Conservation (phyloP, 2,888 invertebrate species). For the Dexiosoma caninum region DNA sequence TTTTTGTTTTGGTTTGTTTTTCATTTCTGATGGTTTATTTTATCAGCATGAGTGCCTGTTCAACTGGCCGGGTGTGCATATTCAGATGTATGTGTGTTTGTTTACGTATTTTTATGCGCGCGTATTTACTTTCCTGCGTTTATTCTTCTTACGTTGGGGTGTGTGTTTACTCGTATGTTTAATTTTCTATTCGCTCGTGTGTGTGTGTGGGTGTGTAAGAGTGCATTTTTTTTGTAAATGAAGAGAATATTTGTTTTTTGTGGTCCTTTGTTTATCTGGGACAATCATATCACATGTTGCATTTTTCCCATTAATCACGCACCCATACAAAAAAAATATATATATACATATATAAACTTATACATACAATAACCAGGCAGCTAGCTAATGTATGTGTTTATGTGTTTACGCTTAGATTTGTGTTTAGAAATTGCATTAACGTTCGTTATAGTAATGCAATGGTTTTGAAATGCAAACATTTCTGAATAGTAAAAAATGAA, state of each 20-base stretch:
- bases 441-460: neutral
- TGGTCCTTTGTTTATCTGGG: slow-evolving; percentile 69
- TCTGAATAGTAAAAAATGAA: too few species aligned
- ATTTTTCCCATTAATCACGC: slow-evolving; percentile 62
- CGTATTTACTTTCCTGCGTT: too few species aligned
- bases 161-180: too few species aligned
- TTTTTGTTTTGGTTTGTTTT: too few species aligned
- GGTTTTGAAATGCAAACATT: slow-evolving; percentile 4
- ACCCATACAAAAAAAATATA: neutral
- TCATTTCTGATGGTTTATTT: slow-evolving; percentile 1
- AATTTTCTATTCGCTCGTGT: neutral
- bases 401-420: neutral
- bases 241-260: slow-evolving; percentile 1
- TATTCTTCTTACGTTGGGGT: neutral
- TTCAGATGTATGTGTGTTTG: too few species aligned
- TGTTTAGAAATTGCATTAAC: slow-evolving; percentile 21
- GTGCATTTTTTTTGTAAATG: too few species aligned
- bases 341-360: neutral
- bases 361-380: neutral
- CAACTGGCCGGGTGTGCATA: neutral
- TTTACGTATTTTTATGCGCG: too few species aligned
- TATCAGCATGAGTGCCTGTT: neutral
- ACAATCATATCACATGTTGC: slow-evolving; percentile 76
- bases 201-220: neutral
- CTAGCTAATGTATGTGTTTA: neutral